Base-by-base conservation (phyloP, 2,888 invertebrate species). In the Phortica okadai region DNA sequence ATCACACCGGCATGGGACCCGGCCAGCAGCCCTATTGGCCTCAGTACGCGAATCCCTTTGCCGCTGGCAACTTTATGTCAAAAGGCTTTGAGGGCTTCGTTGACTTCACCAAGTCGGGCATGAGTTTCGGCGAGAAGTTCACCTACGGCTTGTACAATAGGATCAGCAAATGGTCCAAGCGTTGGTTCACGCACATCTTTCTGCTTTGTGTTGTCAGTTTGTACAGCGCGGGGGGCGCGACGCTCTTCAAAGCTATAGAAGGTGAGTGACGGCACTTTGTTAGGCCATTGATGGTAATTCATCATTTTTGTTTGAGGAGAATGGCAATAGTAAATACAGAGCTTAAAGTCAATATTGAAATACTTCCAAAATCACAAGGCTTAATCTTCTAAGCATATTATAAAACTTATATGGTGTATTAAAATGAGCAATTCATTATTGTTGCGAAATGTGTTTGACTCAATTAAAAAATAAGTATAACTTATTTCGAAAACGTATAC, bases 171-270 rank as follows among this genome's bases (percentile, higher is more conserved):
- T 94, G 95, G 92, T 97, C 97, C 1, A 94, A 94, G 86, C 94
- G 94, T 88, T 97, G 97, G 97, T 97, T 97, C 89, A 97, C 97
- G 58, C 97, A 97, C 91, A 94, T 97, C 79, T 97, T 97, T 90
- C 93, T 98, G 86, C 94, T 96, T 84, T 89, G 96, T 83, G 94
- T 97, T 83, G 93, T 98, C 78, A 92, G 95, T 75, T 90, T 95
- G 74, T 98, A 97, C 91, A 97, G 96, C 85, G 92, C 96, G 77
- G 94, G 95, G 45, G 98, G 98, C 44, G 98, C 97, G 1, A 92
- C 94, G 69, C 92, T 97, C 50, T 97, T 98, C 90, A 93, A 94
- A 85, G 93, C 94, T 74, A 92, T 97, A 66, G 97, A 97, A 93
- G 95, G 96, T 95, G 88, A 93, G 91, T 89, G 8, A 16, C 21